These are phyloP conservation scores for Eupithecia pulchellata DNA, from an alignment of 2,888 invertebrate genomes.

Conservation along the genomic window DNA sequence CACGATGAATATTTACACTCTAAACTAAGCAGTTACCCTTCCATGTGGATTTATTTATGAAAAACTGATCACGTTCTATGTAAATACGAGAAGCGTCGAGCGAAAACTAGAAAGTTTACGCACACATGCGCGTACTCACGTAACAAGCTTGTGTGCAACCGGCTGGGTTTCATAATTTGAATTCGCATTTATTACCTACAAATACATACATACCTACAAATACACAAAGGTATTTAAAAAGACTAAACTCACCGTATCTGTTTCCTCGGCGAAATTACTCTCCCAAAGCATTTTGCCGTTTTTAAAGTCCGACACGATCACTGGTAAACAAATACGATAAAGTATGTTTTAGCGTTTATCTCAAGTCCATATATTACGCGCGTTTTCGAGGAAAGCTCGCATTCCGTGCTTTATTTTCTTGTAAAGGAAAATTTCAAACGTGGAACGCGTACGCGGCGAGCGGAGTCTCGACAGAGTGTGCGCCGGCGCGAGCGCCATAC, in stretches of 20 bases:
- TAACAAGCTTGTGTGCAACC: conserved; percentile 53
- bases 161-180: conserved; percentile 74
- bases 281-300: conserved; percentile 79
- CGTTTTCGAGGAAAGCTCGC: conserved; percentile 60
- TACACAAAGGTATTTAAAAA: conserved; percentile 29
- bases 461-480: conserved; percentile 73
- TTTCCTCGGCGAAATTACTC: conserved; percentile 75
- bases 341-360: conserved; percentile 40
- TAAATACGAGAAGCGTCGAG: conserved; percentile 77
- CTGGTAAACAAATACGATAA: conserved; percentile 42
- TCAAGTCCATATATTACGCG: conserved; percentile 64
- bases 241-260: conserved; percentile 75
- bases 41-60: conserved; percentile 81
- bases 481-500: conserved; percentile 67
- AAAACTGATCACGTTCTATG: conserved; percentile 85
- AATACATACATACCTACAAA: conserved; percentile 34
- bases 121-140: conserved; percentile 61
- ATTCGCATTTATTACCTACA: conserved; percentile 53
- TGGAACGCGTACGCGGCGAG: conserved; percentile 69
- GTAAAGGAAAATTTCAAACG: conserved; percentile 54
- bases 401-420: conserved; percentile 72
- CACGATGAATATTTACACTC: conserved; percentile 75
- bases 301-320: conserved; percentile 73
- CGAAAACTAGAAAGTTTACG: conserved; percentile 84
- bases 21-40: conserved; percentile 70